Evolutionary conservation across 2,113 vertebrate species (phyloP).

Genomic region (Gnathonemus longibarbis): DNA sequence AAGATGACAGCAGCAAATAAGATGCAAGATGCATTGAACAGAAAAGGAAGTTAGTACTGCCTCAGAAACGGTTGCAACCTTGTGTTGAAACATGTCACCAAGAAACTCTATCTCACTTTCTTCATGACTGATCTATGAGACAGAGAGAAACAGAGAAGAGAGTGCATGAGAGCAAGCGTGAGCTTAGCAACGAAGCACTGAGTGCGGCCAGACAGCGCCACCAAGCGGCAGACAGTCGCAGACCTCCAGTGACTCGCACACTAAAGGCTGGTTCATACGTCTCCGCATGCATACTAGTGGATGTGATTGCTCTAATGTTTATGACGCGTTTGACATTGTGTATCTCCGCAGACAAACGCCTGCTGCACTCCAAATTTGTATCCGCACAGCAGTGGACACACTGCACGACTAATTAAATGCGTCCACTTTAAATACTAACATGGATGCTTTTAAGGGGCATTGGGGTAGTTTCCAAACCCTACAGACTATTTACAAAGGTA

Average conservation of each 20-base stretch:
- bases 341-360: no score
- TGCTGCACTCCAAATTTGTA: no score
- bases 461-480: no score
- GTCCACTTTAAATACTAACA: no score
- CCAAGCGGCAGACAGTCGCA: neutral
- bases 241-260: neutral
- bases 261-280: neutral
- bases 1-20: neutral
- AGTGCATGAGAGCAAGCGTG: neutral
- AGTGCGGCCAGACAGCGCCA: neutral
- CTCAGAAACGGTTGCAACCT: slow-evolving; percentile 59
- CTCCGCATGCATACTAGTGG: no score
- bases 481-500: no score
- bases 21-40: neutral
- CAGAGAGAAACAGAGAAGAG: slow-evolving; percentile 9
- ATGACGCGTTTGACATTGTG: no score
- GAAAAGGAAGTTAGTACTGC: neutral
- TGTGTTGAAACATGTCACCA: slow-evolving; percentile 78
- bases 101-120: slow-evolving; percentile 70
- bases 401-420: no score
- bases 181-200: neutral
- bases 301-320: no score
- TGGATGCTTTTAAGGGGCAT: no score
- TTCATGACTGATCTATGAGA: slow-evolving; percentile 76
- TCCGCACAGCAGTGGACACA: no score